These are phyloP conservation scores for Podilymbus podiceps DNA, from an alignment of 2,113 vertebrate species.

Conservation along the genomic window DNA sequence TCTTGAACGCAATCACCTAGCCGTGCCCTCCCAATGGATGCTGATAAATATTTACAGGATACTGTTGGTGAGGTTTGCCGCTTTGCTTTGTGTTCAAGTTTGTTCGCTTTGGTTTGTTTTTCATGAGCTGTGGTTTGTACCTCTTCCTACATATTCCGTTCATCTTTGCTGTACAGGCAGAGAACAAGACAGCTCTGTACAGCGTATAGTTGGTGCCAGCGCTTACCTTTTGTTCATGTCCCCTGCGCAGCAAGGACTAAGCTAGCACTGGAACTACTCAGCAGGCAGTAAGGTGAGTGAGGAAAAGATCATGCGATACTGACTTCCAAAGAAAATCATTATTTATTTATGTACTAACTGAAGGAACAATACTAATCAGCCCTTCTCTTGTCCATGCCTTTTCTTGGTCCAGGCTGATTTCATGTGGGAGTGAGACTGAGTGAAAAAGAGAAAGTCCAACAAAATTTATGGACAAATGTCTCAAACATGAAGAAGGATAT, in stretches of 20 bases:
- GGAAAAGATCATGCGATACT: neutral
- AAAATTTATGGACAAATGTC: neutral
- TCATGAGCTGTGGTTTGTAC: neutral
- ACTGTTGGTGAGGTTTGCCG: neutral
- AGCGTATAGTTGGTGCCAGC: fast-evolving
- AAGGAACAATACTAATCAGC: neutral
- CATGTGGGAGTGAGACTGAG: fast-evolving
- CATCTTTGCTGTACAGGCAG: neutral
- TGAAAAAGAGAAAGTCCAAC: neutral
- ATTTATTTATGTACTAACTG: neutral
- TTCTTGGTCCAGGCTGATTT: neutral
- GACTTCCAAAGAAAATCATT: fast-evolving
- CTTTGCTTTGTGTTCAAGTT: neutral
- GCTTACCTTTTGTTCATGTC: fast-evolving
- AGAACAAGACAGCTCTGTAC: neutral
- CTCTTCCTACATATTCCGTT: fast-evolving
- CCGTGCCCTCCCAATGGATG: fast-evolving
- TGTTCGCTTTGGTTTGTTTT: neutral
- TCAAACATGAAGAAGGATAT: neutral
- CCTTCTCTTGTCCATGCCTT: neutral
- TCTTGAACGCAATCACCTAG: neutral
- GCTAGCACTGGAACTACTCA: neutral
- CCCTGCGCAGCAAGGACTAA: neutral
- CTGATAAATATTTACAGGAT: neutral
- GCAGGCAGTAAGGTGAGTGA: neutral